phyloP scores from a whole-genome alignment of 2,113 vertebrate species.

The Atractosteus spatula region DNA sequence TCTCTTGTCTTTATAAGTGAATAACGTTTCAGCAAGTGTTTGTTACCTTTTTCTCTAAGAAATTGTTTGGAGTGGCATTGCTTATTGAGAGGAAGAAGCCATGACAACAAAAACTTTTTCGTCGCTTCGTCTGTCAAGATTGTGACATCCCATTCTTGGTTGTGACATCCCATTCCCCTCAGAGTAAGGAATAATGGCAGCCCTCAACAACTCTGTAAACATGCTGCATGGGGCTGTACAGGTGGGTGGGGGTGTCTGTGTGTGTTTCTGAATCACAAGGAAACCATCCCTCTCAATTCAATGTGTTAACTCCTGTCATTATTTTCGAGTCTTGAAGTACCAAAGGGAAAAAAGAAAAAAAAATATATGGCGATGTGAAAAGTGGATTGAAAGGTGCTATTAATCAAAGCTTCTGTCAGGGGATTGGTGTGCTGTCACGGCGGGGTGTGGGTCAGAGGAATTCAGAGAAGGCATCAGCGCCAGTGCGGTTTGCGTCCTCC shows the following conservation, averaged over 20 bases:
- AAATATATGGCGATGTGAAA: slow-evolving; percentile 27
- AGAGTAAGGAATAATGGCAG: too few relatives aligned
- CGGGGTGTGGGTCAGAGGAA: neutral
- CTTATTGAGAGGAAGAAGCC: too few relatives aligned
- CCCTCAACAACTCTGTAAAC: too few relatives aligned
- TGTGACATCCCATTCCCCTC: too few relatives aligned
- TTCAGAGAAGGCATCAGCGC: slow-evolving; percentile 18
- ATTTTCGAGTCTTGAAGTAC: slow-evolving; percentile 31
- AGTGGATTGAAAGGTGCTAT: slow-evolving; percentile 47
- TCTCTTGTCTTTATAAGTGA: too few relatives aligned
- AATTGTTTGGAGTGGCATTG: too few relatives aligned
- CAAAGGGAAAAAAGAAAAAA: slow-evolving; percentile 10
- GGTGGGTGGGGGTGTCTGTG: neutral
- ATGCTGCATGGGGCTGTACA: too few relatives aligned
- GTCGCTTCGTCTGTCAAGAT: too few relatives aligned
- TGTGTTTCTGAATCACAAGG: neutral
- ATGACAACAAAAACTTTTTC: too few relatives aligned
- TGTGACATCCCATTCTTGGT: too few relatives aligned
- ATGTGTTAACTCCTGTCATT: slow-evolving; percentile 15
- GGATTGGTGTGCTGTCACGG: slow-evolving; percentile 35
- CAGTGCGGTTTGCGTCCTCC: neutral
- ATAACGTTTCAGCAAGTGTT: too few relatives aligned
- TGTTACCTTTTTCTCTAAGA: too few relatives aligned
- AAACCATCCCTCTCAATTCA: neutral
- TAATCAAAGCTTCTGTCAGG: slow-evolving; percentile 48